Conservation (phyloP, 1,140 invertebrate genomes). For the Drosophila lini region DNA sequence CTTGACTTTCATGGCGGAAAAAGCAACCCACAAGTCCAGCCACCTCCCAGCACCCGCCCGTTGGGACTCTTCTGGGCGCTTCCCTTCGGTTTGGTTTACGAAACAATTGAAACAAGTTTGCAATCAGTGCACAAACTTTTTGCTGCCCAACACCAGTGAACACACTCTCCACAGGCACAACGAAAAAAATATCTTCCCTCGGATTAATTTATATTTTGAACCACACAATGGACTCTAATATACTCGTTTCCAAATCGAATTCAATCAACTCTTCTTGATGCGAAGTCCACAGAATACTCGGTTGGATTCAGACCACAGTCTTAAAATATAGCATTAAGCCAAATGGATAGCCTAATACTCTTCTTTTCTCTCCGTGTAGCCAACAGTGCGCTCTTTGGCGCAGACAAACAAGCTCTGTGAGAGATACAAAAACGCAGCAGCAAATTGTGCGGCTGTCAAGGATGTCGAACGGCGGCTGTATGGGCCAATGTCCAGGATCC, state of each 20-base stretch:
- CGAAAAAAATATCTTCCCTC: conserved; percentile 21
- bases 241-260: neutral
- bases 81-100: conserved; percentile 52
- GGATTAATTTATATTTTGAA: conserved; percentile 5
- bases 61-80: conserved; percentile 20
- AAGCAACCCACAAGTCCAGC: conserved; percentile 4
- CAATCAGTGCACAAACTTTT: conserved; percentile 80
- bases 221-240: neutral
- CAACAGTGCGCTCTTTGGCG: conserved; percentile 4
- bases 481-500: conserved; percentile 31
- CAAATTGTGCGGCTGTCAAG: conserved; percentile 76
- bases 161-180: conserved; percentile 23
- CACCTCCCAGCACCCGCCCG: neutral
- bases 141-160: conserved; percentile 36
- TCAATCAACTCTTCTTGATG: neutral
- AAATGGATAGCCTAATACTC: too few relatives aligned
- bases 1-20: conserved; percentile 67
- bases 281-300: neutral
- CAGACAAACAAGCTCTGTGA: conserved; percentile 57
- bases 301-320: neutral
- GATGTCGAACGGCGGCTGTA: conserved; percentile 36
- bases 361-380: conserved; percentile 1
- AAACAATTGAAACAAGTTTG: conserved; percentile 83
- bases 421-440: conserved; percentile 71
- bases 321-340: neutral